Evolutionary conservation across 1,140 invertebrate species (phyloP).

Genomic region (Scaptomyza hsui): DNA sequence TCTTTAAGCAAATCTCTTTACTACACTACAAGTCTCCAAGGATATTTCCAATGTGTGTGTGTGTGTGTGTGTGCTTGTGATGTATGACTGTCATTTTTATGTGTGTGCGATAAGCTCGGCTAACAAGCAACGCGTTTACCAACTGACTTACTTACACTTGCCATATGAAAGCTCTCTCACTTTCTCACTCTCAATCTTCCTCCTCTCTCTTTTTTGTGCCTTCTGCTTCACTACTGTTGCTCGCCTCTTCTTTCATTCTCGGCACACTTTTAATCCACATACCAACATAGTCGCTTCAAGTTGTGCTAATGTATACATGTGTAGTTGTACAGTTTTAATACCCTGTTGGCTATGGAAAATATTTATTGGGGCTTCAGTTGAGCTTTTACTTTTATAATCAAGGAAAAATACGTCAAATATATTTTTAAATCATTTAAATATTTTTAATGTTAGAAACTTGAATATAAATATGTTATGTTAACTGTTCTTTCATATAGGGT

Average conservation of each 20-base stretch:
- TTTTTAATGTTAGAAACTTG: no score
- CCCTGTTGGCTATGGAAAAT: not conserved
- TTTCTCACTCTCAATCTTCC: not conserved
- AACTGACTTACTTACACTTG: conserved; percentile 44
- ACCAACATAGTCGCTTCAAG: conserved; percentile 6
- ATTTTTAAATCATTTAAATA: no score
- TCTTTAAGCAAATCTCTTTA: conserved; percentile 34
- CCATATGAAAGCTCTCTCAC: conserved; percentile 11
- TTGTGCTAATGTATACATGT: conserved; percentile 23
- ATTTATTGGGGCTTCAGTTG: no score
- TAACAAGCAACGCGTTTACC: conserved; percentile 46
- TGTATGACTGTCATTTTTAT: conserved; percentile 52
- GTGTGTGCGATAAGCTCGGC: conserved; percentile 46
- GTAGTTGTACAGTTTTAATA: conserved; percentile 8
- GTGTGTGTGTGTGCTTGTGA: conserved; percentile 18
- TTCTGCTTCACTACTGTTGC: conserved; percentile 32
- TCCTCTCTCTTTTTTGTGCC: conserved; percentile 32
- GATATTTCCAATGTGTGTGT: not conserved
- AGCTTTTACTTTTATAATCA: not conserved
- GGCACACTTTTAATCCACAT: conserved; percentile 11
- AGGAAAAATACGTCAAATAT: no score
- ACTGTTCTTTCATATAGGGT: conserved; percentile 2
- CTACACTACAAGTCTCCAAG: conserved; percentile 1
- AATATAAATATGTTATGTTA: no score
- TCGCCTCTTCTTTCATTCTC: conserved; percentile 17